Base-by-base conservation (phyloP, 1,140 invertebrate genomes). In the Orchesella cincta region DNA sequence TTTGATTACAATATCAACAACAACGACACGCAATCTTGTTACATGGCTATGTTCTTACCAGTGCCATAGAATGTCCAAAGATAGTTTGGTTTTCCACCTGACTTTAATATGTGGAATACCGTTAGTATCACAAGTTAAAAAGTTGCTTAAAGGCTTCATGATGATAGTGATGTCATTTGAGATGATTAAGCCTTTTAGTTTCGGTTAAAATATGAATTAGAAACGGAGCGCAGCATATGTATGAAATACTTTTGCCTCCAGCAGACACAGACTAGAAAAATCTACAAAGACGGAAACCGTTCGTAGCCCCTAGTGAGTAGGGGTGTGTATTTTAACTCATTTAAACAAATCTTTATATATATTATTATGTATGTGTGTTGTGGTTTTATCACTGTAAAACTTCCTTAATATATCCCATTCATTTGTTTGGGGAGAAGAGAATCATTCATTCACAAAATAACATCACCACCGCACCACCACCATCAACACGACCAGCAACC, bases 301-400 rank as follows among this genome's bases (percentile, higher is more conserved):
- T 29, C 62, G 62, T 29, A 31, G 62, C 62, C 62, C 62, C 62
- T 67, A 16, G 3, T 67, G 62, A 8, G n/a, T n/a, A 67, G 62
- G 62, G 62, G 62, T 67, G 62, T n/a, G 62, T 67, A 67, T 26
- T 67, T n/a, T 29, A 67, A 67, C 62, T 67, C 62, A 67, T 67
- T 67, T 29, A 29, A 67, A 67, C 14, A 12, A 67, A 33, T 8
- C 29, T 29, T 67, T 33, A 67, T 31, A 67, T 33, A 1, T 8
- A 29, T 67, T 67, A 20, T 20, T 46, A 12, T 46, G 8, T 46
- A 67, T 67, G 62, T 67, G 23, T 67, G 62, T 31, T 67, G 62
- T n/a, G 8, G 29, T 33, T 67, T 67, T 67, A 67, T 67, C 62
- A 67, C 26, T 67, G 29, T 67, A 67, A 67, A 29, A 33, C 26